Evolutionary conservation across 2,113 vertebrate species (phyloP).

Genomic region (Lampris megalopsis): DNA sequence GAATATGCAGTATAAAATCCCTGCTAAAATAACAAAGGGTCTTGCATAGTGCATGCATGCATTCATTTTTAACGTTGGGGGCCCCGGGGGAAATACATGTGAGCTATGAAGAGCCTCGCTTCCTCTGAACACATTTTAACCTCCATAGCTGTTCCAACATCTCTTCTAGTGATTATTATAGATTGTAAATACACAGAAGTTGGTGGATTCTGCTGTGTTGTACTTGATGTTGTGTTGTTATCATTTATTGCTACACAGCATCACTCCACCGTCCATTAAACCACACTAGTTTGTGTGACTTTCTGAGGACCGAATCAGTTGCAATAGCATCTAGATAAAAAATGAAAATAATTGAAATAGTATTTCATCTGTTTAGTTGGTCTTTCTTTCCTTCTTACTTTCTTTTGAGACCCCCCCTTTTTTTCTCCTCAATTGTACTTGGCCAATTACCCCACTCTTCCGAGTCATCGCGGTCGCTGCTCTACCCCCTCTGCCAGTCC

Average conservation of each 20-base stretch:
- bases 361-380: too few relatives aligned
- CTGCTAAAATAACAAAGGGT: not conserved
- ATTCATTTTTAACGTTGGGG: not conserved
- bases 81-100: not conserved
- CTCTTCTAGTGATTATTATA: not conserved
- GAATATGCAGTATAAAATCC: not conserved
- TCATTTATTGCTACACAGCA: slow-evolving; percentile 7
- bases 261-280: too few relatives aligned
- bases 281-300: too few relatives aligned
- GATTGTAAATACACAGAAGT: not conserved
- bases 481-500: too few relatives aligned
- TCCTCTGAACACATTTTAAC: slow-evolving; percentile 27
- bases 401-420: too few relatives aligned
- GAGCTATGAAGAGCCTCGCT: not conserved
- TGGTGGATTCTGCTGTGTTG: not conserved
- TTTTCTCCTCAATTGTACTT: too few relatives aligned
- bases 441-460: too few relatives aligned
- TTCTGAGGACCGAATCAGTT: too few relatives aligned
- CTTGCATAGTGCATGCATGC: not conserved
- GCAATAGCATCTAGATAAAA: too few relatives aligned
- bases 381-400: too few relatives aligned
- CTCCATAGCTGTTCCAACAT: slow-evolving; percentile 18
- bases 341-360: too few relatives aligned
- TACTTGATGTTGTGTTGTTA: not conserved
- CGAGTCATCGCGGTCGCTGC: too few relatives aligned